Evolutionary conservation across 2,797 vertebrate species (phyloP), one percentile per base, ranked within the genome.

Genomic region (Aplochiton taeniatus): DNA sequence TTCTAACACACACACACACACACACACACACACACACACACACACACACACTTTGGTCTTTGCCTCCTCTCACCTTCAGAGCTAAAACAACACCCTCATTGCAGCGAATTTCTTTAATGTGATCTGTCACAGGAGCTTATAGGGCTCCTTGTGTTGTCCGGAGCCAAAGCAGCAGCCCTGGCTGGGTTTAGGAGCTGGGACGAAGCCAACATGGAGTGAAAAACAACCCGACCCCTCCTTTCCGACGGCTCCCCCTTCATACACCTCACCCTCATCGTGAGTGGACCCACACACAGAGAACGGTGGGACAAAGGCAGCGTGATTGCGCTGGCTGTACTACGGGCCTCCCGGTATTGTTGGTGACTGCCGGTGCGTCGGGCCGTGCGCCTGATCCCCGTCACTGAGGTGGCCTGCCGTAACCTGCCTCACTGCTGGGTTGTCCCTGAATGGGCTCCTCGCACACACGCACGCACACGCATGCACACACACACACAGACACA

Each of bases 311-410:
- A 88, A 88, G 70, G 84, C 73, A 66, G 65, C 74, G 78, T 82
- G 81, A 89, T 88, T 89, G 80, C 81, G 73, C 65, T 69, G 46
- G 70, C 68, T 47, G 55, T 72, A 79, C 83, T 85, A 72, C 41
- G 72, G 85, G 87, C 51, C 74, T 63, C 14, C 61, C 18, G 77
- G 74, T 74, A 75, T 84, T 86, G 83, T 87, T 62, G 55, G 47
- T 72, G 80, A 81, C 87, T 85, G 84, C 68, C 84, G 83, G 86
- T 78, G 76, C 67, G 74, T 16, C 73, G 76, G 77, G 72, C 66
- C 65, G 75, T 78, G 42, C 18, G 76, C 79, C 77, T 78, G 82
- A 85, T 79, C 84, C 80, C 80, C 41, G 20, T 75, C 76, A 67
- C 75, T 76, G 66, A 63, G 51, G 45, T 20, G 53, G 73, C 88